Evolutionary conservation across 2,888 invertebrate species (phyloP).

Genomic region (Melanargia galathea): DNA sequence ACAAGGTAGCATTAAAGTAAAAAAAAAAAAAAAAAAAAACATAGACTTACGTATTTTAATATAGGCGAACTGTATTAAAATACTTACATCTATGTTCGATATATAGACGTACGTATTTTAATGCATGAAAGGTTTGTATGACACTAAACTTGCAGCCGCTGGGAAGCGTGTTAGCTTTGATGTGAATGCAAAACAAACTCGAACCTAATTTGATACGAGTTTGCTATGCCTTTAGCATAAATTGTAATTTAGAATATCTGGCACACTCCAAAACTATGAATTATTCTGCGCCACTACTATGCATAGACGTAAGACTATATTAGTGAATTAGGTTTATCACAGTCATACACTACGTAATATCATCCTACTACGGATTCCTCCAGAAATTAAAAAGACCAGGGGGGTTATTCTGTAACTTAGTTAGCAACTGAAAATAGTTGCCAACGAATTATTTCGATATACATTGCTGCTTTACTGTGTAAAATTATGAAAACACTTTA

Average conservation of each 20-base stretch:
- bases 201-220: slow-evolving; percentile 24
- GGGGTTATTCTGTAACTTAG: no score
- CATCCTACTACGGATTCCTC: no score
- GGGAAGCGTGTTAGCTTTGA: slow-evolving; percentile 5
- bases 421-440: no score
- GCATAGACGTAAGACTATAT: slow-evolving; percentile 19
- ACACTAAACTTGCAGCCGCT: slow-evolving; percentile 13
- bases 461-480: no score
- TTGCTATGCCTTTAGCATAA: slow-evolving; percentile 24
- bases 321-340: slow-evolving; percentile 12
- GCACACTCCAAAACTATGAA: slow-evolving; percentile 22
- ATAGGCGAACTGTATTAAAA: no score
- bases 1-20: no score
- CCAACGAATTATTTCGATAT: no score
- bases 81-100: no score
- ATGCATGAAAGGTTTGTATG: slow-evolving; percentile 11
- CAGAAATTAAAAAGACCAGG: no score
- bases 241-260: slow-evolving; percentile 30
- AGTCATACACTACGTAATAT: neutral
- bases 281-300: slow-evolving; percentile 22
- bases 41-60: no score
- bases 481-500: no score
- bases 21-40: no score
- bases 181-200: slow-evolving; percentile 24
- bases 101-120: neutral